phyloP scores from a whole-genome alignment of 2,888 invertebrate species.

The Macrophya alboannulata region DNA sequence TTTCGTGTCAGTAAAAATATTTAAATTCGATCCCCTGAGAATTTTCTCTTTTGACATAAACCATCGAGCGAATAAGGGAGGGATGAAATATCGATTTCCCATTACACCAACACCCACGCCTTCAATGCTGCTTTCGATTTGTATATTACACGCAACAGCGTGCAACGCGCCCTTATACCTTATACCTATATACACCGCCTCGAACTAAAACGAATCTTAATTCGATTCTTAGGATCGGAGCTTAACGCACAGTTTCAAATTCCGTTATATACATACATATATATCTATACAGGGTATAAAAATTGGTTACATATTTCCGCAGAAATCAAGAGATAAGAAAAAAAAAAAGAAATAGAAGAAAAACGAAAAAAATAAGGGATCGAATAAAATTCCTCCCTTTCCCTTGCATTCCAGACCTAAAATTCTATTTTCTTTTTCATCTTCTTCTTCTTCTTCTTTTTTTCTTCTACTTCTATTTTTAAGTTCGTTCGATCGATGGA shows the following conservation, averaged over 20 bases:
- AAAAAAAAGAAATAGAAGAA: not conserved
- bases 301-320: not conserved
- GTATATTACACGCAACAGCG: slow-evolving; percentile 39
- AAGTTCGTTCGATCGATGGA: slow-evolving; percentile 23
- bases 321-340: not conserved
- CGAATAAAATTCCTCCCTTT: not conserved
- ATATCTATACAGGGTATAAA: not conserved
- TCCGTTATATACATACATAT: not conserved
- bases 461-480: not conserved
- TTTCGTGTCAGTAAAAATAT: not conserved
- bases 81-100: slow-evolving; percentile 33
- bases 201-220: slow-evolving; percentile 36
- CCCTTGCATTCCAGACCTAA: not conserved
- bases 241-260: slow-evolving; percentile 10
- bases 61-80: not conserved
- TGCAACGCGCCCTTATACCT: not conserved
- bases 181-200: not conserved
- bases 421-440: not conserved
- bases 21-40: slow-evolving; percentile 7
- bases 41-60: not conserved
- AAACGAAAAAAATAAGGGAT: not conserved
- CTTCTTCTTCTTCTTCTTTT: not conserved
- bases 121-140: slow-evolving; percentile 30
- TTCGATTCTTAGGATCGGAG: slow-evolving; percentile 29
- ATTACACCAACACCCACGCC: not conserved